A percentile compares a stretch with the other conserved stretches of the same genome.
Conservation (phyloP, 2,797 vertebrate species). For the Rousettus madagascariensis region DNA sequence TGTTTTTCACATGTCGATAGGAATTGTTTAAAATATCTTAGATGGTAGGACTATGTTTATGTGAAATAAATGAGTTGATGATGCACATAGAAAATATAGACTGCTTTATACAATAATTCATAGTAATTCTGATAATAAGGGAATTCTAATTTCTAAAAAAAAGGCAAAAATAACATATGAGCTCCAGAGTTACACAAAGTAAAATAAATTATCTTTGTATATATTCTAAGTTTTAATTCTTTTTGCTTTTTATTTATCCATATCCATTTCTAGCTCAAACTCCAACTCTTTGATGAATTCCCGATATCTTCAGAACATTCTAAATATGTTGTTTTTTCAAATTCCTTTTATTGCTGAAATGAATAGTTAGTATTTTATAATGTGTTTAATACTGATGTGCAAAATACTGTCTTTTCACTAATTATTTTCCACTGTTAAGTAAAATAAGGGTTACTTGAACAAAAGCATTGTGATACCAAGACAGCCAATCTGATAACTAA, state of each 20-base stretch:
- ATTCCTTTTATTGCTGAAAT: background rate
- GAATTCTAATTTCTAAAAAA: slow-evolving; percentile 9
- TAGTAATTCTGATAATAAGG: background rate
- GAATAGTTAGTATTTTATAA: background rate
- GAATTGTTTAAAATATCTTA: background rate
- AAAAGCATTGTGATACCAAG: background rate
- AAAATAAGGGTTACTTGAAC: background rate
- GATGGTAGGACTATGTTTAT: background rate
- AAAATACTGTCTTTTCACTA: background rate
- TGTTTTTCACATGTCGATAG: background rate
- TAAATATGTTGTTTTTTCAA: background rate
- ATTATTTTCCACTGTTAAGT: background rate
- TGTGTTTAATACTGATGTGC: background rate
- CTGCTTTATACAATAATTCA: background rate
- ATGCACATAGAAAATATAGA: background rate
- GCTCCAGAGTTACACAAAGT: background rate
- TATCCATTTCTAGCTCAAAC: background rate
- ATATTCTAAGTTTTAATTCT: background rate
- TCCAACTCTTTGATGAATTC: background rate
- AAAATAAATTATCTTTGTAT: background rate
- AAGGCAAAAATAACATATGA: background rate
- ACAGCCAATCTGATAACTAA: background rate
- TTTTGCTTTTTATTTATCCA: background rate
- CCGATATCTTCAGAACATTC: background rate
- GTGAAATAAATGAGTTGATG: slow-evolving; percentile 4